Evolutionary conservation across 2,797 vertebrate genomes (phyloP).

Genomic region (Etheostoma perlongum): DNA sequence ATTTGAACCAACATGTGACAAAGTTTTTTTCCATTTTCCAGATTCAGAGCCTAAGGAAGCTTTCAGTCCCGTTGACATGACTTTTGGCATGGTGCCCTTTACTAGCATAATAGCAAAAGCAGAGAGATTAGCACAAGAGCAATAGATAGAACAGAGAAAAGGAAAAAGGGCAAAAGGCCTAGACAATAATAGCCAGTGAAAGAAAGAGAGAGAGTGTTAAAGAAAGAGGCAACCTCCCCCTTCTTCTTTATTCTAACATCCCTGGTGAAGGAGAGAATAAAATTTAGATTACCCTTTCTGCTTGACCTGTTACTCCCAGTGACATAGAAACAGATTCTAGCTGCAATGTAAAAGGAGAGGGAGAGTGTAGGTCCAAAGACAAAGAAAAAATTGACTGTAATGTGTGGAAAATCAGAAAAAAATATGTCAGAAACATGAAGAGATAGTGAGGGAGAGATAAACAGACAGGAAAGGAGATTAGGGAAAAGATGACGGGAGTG

Average conservation of each 20-base stretch:
- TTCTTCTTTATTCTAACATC: constrained; percentile 49
- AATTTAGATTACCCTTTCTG: constrained; percentile 73
- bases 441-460: constrained; percentile 27
- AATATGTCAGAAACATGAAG: neutral
- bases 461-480: constrained; percentile 30
- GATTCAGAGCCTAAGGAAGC: no score
- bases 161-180: constrained; percentile 2
- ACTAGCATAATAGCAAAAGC: neutral
- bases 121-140: neutral
- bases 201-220: constrained; percentile 7
- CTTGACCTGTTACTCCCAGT: constrained; percentile 67
- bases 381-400: neutral
- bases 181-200: neutral
- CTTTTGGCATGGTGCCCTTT: neutral
- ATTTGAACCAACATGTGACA: neutral
- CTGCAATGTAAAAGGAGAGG: constrained; percentile 40
- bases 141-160: constrained; percentile 1
- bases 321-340: constrained; percentile 67
- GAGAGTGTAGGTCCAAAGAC: neutral
- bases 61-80: neutral
- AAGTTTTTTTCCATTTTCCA: neutral
- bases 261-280: constrained; percentile 57
- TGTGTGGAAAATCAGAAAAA: constrained; percentile 6
- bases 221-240: constrained; percentile 19
- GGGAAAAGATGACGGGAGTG: constrained; percentile 24